A percentile compares a stretch with the other conserved stretches of the same genome.
Conservation (phyloP, 2,113 vertebrate genomes). For the Caloenas nicobarica region DNA sequence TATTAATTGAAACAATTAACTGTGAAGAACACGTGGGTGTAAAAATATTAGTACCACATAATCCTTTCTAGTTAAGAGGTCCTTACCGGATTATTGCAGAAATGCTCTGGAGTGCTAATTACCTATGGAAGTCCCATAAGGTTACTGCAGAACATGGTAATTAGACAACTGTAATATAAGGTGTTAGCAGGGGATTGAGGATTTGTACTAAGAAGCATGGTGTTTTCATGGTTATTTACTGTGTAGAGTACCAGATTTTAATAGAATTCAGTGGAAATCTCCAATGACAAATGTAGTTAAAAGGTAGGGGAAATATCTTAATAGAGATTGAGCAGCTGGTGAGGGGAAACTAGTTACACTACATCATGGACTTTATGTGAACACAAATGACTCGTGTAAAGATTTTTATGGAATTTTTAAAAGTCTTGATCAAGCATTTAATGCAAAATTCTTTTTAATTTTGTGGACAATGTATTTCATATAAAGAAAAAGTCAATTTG, state of each 20-base stretch:
- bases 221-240: constrained; percentile 75
- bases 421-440: background rate
- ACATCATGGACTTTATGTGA: background rate
- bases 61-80: constrained; percentile 77
- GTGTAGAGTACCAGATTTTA: constrained; percentile 60
- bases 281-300: constrained; percentile 5
- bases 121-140: constrained; percentile 76
- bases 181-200: constrained; percentile 72
- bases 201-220: constrained; percentile 72
- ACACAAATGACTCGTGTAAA: background rate
- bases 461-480: background rate
- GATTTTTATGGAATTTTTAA: background rate
- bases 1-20: constrained; percentile 81
- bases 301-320: background rate
- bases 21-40: constrained; percentile 56
- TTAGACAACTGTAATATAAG: constrained; percentile 74
- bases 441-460: background rate
- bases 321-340: background rate
- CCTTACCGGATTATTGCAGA: constrained; percentile 74
- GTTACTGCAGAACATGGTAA: constrained; percentile 72
- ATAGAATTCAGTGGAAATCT: constrained; percentile 68
- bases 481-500: background rate
- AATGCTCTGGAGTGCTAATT: constrained; percentile 78
- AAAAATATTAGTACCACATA: constrained; percentile 72
- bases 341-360: background rate